Conservation (phyloP, 2,797 vertebrate genomes). For the Neopelma chrysocephalum region DNA sequence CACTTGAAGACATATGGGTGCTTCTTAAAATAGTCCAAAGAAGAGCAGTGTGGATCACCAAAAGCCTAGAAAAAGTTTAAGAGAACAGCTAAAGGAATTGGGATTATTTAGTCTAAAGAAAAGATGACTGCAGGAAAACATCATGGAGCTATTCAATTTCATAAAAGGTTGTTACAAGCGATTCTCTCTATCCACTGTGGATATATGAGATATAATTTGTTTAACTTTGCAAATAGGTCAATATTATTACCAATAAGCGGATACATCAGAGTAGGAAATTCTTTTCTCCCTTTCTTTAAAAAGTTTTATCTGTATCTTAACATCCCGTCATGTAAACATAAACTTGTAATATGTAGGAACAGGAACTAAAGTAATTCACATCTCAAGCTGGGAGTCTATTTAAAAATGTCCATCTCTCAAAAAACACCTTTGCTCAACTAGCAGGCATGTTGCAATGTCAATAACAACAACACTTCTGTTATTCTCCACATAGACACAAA, state of each 20-base stretch:
- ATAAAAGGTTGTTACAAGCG: background rate
- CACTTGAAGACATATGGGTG: background rate
- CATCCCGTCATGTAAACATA: background rate
- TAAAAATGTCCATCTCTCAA: background rate
- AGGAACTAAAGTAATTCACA: background rate
- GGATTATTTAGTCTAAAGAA: background rate
- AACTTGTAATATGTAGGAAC: background rate
- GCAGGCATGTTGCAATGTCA: background rate
- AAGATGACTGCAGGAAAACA: background rate
- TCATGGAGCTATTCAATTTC: background rate
- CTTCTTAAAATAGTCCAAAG: background rate
- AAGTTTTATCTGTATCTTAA: background rate
- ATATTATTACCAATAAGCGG: background rate
- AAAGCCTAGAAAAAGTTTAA: background rate
- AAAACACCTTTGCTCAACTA: background rate
- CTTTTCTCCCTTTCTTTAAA: background rate
- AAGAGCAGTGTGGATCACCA: background rate
- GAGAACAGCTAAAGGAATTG: background rate
- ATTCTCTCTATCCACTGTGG: background rate
- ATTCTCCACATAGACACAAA: background rate
- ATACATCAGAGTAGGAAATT: background rate
- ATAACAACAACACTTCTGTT: background rate
- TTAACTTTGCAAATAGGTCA: background rate
- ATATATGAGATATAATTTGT: background rate
- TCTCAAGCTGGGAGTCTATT: background rate